Evolutionary conservation across 1,140 invertebrate genomes (phyloP).

Genomic region (Ceratosolen fusciceps): DNA sequence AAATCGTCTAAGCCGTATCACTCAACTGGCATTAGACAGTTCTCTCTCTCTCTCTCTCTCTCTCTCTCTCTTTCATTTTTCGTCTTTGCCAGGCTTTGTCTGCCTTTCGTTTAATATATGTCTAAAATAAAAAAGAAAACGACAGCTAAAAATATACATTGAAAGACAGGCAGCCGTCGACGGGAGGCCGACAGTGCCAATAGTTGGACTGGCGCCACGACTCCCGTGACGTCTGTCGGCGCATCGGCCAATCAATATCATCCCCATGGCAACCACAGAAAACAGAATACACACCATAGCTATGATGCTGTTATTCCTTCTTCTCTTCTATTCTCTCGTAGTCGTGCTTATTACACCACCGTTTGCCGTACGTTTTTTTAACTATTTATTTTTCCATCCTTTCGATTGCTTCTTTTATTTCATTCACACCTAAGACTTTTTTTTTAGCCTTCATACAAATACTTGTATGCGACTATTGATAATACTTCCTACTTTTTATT

Average conservation of each 20-base stretch:
- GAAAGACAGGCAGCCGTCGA: constrained; percentile 42
- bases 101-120: not conserved
- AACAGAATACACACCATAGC: constrained; percentile 62
- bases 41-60: too few species aligned
- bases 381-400: too few species aligned
- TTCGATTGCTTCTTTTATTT: too few species aligned
- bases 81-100: too few species aligned
- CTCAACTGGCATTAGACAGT: too few species aligned
- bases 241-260: constrained; percentile 73
- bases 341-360: too few species aligned
- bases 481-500: constrained; percentile 15
- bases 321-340: not conserved
- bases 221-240: constrained; percentile 73
- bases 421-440: not conserved
- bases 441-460: not conserved
- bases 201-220: constrained; percentile 71
- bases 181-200: constrained; percentile 54
- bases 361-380: too few species aligned
- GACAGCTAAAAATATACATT: constrained; percentile 13
- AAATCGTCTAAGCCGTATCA: too few species aligned
- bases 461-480: not conserved
- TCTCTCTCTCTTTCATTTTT: too few species aligned
- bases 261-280: constrained; percentile 73
- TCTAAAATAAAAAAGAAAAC: not conserved
- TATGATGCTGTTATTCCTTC: constrained; percentile 2